Evolutionary conservation across 2,888 invertebrate species (phyloP).

Genomic region (Diarsia mendica): DNA sequence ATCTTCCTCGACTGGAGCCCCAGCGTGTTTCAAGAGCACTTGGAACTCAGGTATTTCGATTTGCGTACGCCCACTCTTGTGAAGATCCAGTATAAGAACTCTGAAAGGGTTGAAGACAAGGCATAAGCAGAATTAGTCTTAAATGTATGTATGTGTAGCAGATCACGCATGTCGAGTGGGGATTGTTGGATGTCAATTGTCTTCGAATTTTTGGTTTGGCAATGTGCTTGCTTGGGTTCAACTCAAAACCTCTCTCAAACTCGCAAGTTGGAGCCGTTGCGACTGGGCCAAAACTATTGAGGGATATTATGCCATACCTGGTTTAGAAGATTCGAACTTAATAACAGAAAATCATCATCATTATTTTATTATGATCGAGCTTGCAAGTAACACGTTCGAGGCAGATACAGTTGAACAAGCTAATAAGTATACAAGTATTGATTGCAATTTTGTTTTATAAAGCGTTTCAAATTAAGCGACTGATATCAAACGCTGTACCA

Average conservation of each 20-base stretch:
- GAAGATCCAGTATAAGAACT: constrained; percentile 7
- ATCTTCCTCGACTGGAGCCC: not conserved
- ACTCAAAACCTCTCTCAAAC: no score
- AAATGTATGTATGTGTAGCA: not conserved
- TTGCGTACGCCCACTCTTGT: not conserved
- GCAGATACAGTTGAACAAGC: no score
- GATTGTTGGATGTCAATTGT: not conserved
- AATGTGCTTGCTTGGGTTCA: no score
- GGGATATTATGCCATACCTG: not conserved
- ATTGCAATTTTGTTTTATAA: no score
- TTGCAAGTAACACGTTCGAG: no score
- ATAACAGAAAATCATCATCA: no score
- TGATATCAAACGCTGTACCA: no score
- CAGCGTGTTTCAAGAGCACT: not conserved
- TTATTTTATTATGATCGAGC: not conserved
- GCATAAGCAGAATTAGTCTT: not conserved
- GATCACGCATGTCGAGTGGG: not conserved
- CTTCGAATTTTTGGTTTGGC: not conserved
- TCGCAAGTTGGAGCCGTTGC: not conserved
- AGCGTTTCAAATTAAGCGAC: no score
- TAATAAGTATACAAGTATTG: no score
- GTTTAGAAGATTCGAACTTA: no score
- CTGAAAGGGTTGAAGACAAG: constrained; percentile 3
- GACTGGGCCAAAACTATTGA: not conserved
- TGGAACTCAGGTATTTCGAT: not conserved